phyloP scores from a whole-genome alignment of 1,140 invertebrate species.

The Gryllus bimaculatus region DNA sequence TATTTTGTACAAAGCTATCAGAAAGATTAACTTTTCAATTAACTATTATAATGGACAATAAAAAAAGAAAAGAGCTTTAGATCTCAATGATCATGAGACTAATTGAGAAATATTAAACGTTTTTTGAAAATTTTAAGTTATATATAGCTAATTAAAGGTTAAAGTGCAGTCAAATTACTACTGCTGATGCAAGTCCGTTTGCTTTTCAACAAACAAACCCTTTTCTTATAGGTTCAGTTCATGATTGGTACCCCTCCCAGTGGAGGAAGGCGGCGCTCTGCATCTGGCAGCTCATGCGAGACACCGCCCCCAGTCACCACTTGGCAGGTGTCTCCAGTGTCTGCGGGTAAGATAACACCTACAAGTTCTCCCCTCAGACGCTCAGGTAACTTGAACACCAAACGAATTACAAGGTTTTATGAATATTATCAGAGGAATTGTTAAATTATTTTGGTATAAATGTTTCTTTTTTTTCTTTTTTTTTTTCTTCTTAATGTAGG shows the following conservation, averaged over 20 bases:
- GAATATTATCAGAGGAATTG: background rate
- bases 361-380: slow-evolving; percentile 58
- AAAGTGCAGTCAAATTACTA: slow-evolving; percentile 39
- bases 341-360: slow-evolving; percentile 43
- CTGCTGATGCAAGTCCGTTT: slow-evolving; percentile 57
- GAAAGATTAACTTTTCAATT: too few species aligned
- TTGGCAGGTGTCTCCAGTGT: slow-evolving; percentile 66
- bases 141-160: slow-evolving; percentile 54
- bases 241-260: slow-evolving; percentile 81
- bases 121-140: too few species aligned
- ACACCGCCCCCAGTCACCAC: slow-evolving; percentile 67
- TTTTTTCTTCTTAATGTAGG: slow-evolving; percentile 18
- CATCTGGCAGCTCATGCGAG: slow-evolving; percentile 54
- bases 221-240: slow-evolving; percentile 59
- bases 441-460: slow-evolving; percentile 18
- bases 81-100: too few species aligned
- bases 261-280: slow-evolving; percentile 46
- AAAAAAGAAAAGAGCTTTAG: too few species aligned
- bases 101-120: too few species aligned
- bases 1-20: too few species aligned
- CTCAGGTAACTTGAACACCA: slow-evolving; percentile 42
- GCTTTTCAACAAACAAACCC: slow-evolving; percentile 77
- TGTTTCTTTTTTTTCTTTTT: background rate
- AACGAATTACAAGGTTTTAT: background rate
- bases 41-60: too few species aligned